Evolutionary conservation across 30 jellyfish, hydroid and myxozoan genomes (phyloP).

Genomic region (Hydractinia symbiolongicarpus): DNA sequence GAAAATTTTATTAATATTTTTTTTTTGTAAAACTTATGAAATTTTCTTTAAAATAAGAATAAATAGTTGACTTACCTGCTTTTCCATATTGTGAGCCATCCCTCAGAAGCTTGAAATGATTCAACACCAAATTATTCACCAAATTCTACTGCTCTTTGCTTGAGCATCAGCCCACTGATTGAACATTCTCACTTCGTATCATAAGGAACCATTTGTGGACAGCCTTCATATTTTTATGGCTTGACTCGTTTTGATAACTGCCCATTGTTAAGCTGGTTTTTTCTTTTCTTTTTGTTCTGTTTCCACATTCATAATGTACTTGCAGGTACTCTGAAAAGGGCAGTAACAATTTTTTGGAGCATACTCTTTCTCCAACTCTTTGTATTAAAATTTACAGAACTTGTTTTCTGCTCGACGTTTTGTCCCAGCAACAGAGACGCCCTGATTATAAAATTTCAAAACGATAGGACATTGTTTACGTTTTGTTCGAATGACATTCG

Average conservation of each 20-base stretch:
- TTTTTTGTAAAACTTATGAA: background rate
- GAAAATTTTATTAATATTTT: too few relatives aligned
- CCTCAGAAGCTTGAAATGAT: conserved; percentile 6
- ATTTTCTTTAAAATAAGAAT: background rate
- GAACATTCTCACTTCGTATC: too few relatives aligned
- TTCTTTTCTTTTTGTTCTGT: background rate
- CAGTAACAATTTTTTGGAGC: too few relatives aligned
- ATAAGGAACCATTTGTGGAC: conserved; percentile 7
- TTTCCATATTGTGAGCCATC: background rate
- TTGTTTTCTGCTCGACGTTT: conserved; percentile 7
- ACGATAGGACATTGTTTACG: too few relatives aligned
- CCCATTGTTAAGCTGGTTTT: background rate
- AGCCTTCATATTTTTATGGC: background rate
- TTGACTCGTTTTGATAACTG: conserved; percentile 4
- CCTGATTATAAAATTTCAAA: too few relatives aligned
- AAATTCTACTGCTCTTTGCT: background rate
- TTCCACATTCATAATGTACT: background rate
- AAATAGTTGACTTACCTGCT: too few relatives aligned
- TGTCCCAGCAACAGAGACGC: too few relatives aligned
- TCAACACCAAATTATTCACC: background rate
- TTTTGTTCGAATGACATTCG: too few relatives aligned
- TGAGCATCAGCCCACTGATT: background rate
- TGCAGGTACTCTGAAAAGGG: conserved; percentile 5
- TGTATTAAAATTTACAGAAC: background rate
- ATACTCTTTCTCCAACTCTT: too few relatives aligned